A percentile compares a stretch with the other conserved stretches of the same genome.
These are phyloP conservation scores for Auanema freiburgensis DNA, from an alignment of 2,888 invertebrate genomes.

Conservation along the genomic window DNA sequence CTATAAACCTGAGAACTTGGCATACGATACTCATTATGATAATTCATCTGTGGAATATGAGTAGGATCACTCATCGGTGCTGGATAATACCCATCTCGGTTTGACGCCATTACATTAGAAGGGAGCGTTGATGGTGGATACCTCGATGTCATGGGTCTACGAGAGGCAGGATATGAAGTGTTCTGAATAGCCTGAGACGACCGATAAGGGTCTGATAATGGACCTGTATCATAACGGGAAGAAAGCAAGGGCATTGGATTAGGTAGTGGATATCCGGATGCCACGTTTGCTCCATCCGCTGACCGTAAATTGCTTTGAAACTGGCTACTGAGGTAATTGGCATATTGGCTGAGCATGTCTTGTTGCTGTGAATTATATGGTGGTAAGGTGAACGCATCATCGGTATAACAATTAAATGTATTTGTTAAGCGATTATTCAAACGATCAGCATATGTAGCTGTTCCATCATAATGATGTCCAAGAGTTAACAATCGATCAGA, in stretches of 20 bases:
- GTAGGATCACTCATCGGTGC: conserved; percentile 21
- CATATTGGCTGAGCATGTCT: conserved; percentile 62
- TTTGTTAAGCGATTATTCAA: too few species aligned
- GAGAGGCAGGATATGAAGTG: conserved; percentile 4
- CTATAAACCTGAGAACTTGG: conserved; percentile 44
- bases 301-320: conserved; percentile 41
- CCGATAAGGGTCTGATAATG: conserved; percentile 19
- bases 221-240: conserved; percentile 4
- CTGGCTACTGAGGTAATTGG: conserved; percentile 61
- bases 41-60: neutral
- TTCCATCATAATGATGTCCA: too few species aligned
- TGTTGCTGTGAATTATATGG: neutral
- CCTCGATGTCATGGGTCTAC: conserved; percentile 14
- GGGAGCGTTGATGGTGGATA: conserved; percentile 14
- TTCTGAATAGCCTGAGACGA: neutral
- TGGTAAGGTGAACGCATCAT: too few species aligned
- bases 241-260: conserved; percentile 26
- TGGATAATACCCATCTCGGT: conserved; percentile 16
- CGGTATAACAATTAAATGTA: too few species aligned
- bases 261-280: conserved; percentile 12
- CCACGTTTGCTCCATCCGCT: conserved; percentile 3
- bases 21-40: neutral
- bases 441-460: too few species aligned
- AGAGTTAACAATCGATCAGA: too few species aligned
- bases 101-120: conserved; percentile 2